A percentile compares a stretch with the other conserved stretches of the same genome.
These are phyloP conservation scores for Parapristionchus giblindavisi DNA, from an alignment of 2,888 invertebrate genomes.

Conservation along the genomic window DNA sequence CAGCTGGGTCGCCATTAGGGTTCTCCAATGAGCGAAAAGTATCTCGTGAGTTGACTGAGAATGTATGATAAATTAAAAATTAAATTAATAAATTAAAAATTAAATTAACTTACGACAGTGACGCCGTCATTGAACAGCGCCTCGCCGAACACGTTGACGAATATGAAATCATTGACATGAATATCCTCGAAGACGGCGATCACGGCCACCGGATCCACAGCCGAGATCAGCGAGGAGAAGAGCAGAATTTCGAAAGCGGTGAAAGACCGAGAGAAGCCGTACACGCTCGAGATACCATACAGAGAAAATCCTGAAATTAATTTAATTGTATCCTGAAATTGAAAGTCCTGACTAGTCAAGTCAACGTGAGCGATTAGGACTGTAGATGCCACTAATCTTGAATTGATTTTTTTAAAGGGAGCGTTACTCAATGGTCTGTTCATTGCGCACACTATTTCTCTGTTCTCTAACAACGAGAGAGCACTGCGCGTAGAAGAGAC, in stretches of 20 bases:
- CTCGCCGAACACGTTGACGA: constrained; percentile 98
- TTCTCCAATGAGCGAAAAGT: too few species aligned
- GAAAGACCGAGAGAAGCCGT: constrained; percentile 51
- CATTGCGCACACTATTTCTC: too few species aligned
- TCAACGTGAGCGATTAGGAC: background rate
- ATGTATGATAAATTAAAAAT: background rate
- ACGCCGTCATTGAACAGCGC: constrained; percentile 96
- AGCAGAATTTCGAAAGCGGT: constrained; percentile 48
- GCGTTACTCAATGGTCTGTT: too few species aligned
- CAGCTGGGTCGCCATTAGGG: too few species aligned
- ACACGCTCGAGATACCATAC: constrained; percentile 45
- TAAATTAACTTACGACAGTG: constrained; percentile 77
- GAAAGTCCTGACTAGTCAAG: background rate
- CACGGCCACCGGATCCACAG: constrained; percentile 42
- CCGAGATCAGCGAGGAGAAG: constrained; percentile 33
- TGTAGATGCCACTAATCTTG: too few species aligned
- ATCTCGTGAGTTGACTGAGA: too few species aligned
- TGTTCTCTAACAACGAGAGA: too few species aligned
- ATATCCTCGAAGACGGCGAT: constrained; percentile 46
- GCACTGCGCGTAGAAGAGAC: too few species aligned
- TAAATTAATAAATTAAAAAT: background rate
- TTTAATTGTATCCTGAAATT: background rate
- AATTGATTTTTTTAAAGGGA: too few species aligned
- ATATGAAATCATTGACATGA: constrained; percentile 95
- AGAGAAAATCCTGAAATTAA: constrained; percentile 48